Base-by-base conservation (phyloP, 92 coral and sea anemone genomes). In the Phenganax stokvisi region DNA sequence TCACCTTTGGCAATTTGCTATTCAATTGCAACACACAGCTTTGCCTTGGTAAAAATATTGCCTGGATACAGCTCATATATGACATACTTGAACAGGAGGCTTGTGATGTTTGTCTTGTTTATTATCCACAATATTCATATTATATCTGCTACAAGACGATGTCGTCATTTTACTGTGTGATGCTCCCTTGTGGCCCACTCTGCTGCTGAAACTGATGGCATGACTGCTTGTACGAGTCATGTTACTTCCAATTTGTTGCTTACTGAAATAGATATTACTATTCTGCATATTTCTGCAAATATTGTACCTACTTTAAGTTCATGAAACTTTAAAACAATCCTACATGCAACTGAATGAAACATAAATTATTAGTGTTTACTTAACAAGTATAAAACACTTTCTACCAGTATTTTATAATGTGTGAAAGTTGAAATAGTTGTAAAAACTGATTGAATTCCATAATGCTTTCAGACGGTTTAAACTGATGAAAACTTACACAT, bases 141-240 rank as follows among this genome's bases (percentile, higher is more conserved):
- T 97, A 84, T 96, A 92, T 75, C 84, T 92, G 28, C 96, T 90
- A 72, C 97, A 90, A 79, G 96, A 80, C 0, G 97, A 90, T 71
- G 93, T 90, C 74, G 89, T 87, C 61, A 96, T 80, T 67, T 96
- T 96, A 72, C 85, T 96, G 65, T 97, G 96, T 25, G 99, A 96
- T 54, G 89, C 92, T 16, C 87, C 96, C 16, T 91, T 92, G 74
- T 96, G 86, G 20, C 89, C 65, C 56, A 93, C 90, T 70, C 98
- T 85, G 75, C 91, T 87, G 16, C 91, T 89, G 75, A 96, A 92
- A 83, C 99, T 96, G 90, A 79, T 79, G 10, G 74, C 83, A 79
- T 96, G 99, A 68, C 97, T 96, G 89, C 99, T 96, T 79, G 85
- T 92, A 54, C 97, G 97, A 29, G 97, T 96, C 8, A 91, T 89